Evolutionary conservation across 2,888 invertebrate genomes (phyloP).

Genomic region (Drosophila lacicola): DNA sequence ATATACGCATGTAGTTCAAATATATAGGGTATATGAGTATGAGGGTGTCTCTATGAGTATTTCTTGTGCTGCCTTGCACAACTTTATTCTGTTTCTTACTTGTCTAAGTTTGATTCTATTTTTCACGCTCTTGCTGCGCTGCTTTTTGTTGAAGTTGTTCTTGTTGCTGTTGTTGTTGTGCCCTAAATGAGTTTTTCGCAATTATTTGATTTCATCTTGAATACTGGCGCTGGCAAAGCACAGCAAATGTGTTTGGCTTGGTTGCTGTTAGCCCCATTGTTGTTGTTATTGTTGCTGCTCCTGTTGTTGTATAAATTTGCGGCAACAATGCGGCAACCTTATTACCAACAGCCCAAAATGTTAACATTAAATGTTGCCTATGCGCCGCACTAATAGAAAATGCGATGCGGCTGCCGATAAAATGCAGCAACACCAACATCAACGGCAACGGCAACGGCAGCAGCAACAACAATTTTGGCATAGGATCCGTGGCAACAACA

Average conservation of each 20-base stretch:
- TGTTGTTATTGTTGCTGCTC: conserved; percentile 21
- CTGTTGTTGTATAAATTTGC: conserved; percentile 52
- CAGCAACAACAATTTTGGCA: conserved; percentile 35
- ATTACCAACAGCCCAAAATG: conserved; percentile 68
- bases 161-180: conserved; percentile 55
- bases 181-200: conserved; percentile 80
- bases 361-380: conserved; percentile 73
- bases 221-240: conserved; percentile 56
- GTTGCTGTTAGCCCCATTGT: conserved; percentile 24
- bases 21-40: conserved; percentile 25
- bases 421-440: conserved; percentile 47
- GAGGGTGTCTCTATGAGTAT: conserved; percentile 4
- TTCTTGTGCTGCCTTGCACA: conserved; percentile 16
- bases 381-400: conserved; percentile 79
- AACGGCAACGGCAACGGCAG: conserved; percentile 21
- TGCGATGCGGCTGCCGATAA: conserved; percentile 70
- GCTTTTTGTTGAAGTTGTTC: conserved; percentile 23
- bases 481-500: conserved; percentile 35
- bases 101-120: conserved; percentile 62
- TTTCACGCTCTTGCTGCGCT: conserved; percentile 29
- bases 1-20: conserved; percentile 10
- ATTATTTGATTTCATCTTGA: conserved; percentile 81
- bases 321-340: conserved; percentile 67
- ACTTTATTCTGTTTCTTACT: conserved; percentile 28
- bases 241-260: conserved; percentile 44